Evolutionary conservation across 2,113 vertebrate species (phyloP).

Genomic region (Puffinus mauretanicus): DNA sequence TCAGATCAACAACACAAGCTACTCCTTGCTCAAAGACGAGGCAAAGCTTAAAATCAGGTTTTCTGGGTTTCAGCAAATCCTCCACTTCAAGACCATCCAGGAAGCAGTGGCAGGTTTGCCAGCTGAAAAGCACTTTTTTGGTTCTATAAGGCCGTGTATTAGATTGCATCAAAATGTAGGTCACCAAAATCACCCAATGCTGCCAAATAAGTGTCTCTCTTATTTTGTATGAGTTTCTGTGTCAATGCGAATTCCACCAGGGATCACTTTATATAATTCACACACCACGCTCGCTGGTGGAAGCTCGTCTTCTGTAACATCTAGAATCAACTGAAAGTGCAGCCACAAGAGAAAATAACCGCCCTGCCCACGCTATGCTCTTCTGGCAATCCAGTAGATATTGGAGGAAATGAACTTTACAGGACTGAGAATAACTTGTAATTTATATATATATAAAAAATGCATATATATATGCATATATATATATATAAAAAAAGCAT

Average conservation of each 20-base stretch:
- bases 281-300: accelerated
- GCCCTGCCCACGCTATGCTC: neutral
- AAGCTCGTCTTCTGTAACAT: neutral
- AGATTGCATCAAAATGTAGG: neutral
- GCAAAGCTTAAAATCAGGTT: neutral
- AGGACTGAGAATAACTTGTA: neutral
- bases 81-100: neutral
- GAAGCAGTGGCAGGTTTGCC: too few relatives aligned
- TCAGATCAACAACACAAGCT: neutral
- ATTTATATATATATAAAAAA: neutral
- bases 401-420: neutral
- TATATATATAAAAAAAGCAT: neutral
- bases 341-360: accelerated
- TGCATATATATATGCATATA: neutral
- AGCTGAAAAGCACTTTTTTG: neutral
- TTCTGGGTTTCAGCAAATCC: neutral
- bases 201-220: neutral
- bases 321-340: neutral
- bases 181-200: neutral
- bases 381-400: neutral
- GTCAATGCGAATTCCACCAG: accelerated
- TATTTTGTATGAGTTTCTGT: too few relatives aligned
- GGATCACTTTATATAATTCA: too few relatives aligned
- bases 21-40: neutral
- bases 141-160: neutral